Percentiles rank a stretch among this genome's conserved stretches.
phyloP scores from a whole-genome alignment of 2,888 invertebrate genomes.

The Criorhina ranunculi region DNA sequence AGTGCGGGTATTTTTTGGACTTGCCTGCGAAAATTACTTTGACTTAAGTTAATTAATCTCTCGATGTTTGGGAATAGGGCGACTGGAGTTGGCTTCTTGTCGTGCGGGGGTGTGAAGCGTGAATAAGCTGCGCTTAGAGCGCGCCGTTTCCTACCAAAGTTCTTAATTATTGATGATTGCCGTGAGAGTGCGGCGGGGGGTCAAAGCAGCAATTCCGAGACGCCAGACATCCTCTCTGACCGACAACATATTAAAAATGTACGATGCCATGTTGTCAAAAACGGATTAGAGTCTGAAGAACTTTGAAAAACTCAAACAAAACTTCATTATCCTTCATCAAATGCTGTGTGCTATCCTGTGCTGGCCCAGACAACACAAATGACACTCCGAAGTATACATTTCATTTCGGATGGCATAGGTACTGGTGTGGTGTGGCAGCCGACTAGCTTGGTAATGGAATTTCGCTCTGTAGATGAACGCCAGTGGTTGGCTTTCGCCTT shows the following conservation, averaged over 20 bases:
- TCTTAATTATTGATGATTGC: slow-evolving; percentile 68
- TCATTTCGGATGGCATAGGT: slow-evolving; percentile 50
- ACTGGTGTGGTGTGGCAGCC: slow-evolving; percentile 14
- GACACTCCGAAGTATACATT: slow-evolving; percentile 61
- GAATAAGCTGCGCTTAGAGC: slow-evolving; percentile 69
- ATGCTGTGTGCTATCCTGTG: slow-evolving; percentile 40
- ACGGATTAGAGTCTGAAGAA: slow-evolving; percentile 53
- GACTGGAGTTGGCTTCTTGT: slow-evolving; percentile 10
- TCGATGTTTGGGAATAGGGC: slow-evolving; percentile 56
- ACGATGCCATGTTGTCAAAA: slow-evolving; percentile 57
- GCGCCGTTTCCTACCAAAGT: slow-evolving; percentile 32
- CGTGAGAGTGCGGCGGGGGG: slow-evolving; percentile 4
- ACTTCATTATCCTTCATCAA: slow-evolving; percentile 74
- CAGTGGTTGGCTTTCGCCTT: slow-evolving; percentile 38
- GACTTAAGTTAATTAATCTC: slow-evolving; percentile 84
- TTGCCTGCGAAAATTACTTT: slow-evolving; percentile 81
- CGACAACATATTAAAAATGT: slow-evolving; percentile 47
- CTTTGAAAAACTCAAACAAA: slow-evolving; percentile 75
- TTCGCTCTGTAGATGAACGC: slow-evolving; percentile 62
- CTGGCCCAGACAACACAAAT: slow-evolving; percentile 45
- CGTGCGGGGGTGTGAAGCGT: slow-evolving; percentile 52
- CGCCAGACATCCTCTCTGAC: slow-evolving; percentile 55
- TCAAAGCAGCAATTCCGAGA: not conserved
- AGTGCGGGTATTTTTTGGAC: slow-evolving; percentile 59
- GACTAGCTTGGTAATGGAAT: slow-evolving; percentile 42